These are phyloP conservation scores for Synanthedon tipuliformis DNA, from an alignment of 2,888 invertebrate genomes.

Conservation along the genomic window DNA sequence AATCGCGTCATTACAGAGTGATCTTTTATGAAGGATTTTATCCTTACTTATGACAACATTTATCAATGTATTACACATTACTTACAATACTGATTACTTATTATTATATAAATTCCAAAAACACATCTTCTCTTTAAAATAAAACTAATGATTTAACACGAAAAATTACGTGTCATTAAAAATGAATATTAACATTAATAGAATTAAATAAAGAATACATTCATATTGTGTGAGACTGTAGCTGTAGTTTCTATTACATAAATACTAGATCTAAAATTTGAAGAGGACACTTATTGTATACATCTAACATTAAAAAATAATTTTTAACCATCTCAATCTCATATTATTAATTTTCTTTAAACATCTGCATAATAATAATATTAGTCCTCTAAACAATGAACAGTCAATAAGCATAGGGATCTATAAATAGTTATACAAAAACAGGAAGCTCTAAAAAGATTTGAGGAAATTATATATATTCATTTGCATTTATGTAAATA, in stretches of 20 bases:
- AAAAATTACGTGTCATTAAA: neutral
- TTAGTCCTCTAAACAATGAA: conserved; percentile 16
- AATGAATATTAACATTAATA: too few relatives aligned
- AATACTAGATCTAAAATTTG: neutral
- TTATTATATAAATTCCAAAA: conserved; percentile 1
- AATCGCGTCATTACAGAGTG: neutral
- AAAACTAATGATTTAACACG: conserved; percentile 4
- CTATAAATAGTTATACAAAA: conserved; percentile 10
- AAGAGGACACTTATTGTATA: neutral
- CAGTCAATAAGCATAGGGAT: conserved; percentile 22
- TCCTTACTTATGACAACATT: conserved; percentile 4
- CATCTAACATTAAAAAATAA: conserved; percentile 9
- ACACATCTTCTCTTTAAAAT: conserved; percentile 1
- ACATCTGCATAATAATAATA: conserved; percentile 11
- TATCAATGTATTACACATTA: conserved; percentile 10
- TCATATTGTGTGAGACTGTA: neutral
- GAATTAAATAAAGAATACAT: neutral
- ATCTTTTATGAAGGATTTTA: conserved; percentile 3
- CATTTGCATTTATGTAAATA: neutral
- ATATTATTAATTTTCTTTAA: conserved; percentile 5
- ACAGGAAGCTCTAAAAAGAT: conserved; percentile 3
- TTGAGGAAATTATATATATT: neutral
- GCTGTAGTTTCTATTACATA: neutral
- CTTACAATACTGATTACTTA: conserved; percentile 21
- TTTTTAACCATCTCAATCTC: conserved; percentile 13